Conservation (phyloP, 2,797 vertebrate species). For the Sebastes steindachneri region DNA sequence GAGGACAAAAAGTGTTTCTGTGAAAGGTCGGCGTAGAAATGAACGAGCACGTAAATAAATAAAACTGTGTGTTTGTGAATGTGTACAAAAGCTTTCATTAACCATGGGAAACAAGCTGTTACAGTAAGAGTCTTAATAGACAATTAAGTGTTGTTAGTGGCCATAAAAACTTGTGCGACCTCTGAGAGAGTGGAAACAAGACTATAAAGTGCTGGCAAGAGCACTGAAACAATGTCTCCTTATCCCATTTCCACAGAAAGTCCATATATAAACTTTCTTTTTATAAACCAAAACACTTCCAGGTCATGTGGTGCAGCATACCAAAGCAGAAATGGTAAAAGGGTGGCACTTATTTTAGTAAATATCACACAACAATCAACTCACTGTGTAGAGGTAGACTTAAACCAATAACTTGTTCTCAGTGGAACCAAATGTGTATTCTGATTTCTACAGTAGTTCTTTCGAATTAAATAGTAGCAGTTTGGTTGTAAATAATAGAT, state of each 20-base stretch:
- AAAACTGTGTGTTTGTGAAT: slow-evolving; percentile 12
- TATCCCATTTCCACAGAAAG: slow-evolving; percentile 52
- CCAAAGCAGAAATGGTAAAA: slow-evolving; percentile 29
- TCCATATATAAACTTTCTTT: slow-evolving; percentile 56
- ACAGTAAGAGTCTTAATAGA: slow-evolving; percentile 74
- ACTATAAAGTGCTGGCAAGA: slow-evolving; percentile 70
- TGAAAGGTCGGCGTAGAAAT: slow-evolving; percentile 5
- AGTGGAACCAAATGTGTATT: slow-evolving; percentile 19
- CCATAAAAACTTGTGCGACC: slow-evolving; percentile 69
- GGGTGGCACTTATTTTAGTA: neutral
- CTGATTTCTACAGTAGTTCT: slow-evolving; percentile 36
- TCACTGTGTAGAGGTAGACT: slow-evolving; percentile 8
- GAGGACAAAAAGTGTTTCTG: slow-evolving; percentile 14
- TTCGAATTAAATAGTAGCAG: slow-evolving; percentile 51
- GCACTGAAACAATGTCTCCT: slow-evolving; percentile 60
- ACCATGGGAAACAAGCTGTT: slow-evolving; percentile 65
- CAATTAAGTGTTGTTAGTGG: slow-evolving; percentile 76
- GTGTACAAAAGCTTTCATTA: slow-evolving; percentile 49
- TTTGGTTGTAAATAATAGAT: slow-evolving; percentile 51
- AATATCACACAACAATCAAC: slow-evolving; percentile 5
- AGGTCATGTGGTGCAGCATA: slow-evolving; percentile 17
- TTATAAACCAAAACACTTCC: slow-evolving; percentile 63
- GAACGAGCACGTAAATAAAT: neutral
- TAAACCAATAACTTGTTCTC: neutral
- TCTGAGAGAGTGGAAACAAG: slow-evolving; percentile 78